Conservation (phyloP, 2,797 vertebrate species). For the Chiroxiphia lanceolata region DNA sequence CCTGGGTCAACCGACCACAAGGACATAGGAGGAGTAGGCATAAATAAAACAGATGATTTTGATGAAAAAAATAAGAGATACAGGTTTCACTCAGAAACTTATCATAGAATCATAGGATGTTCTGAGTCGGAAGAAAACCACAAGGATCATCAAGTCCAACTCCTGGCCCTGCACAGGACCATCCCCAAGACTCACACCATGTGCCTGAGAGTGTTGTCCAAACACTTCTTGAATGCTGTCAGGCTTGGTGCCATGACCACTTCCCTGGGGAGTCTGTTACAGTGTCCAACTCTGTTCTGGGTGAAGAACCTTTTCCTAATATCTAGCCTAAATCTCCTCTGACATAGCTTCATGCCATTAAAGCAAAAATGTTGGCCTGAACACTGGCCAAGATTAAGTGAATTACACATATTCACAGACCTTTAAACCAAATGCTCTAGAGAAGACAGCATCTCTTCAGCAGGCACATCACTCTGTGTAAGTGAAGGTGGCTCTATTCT, state of each 20-base stretch:
- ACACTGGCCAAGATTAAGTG: background rate
- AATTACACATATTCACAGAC: background rate
- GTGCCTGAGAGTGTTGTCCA: background rate
- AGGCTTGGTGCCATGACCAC: background rate
- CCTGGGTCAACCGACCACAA: background rate
- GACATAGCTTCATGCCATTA: background rate
- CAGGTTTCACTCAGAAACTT: background rate
- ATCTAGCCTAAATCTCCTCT: background rate
- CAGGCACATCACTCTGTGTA: too few species aligned
- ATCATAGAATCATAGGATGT: background rate
- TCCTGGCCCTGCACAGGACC: background rate
- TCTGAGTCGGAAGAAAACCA: background rate
- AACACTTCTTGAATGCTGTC: background rate
- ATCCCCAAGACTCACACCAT: background rate
- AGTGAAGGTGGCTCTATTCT: background rate
- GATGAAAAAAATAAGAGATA: background rate
- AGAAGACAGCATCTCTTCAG: background rate
- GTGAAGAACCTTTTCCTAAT: background rate
- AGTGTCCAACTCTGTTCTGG: background rate
- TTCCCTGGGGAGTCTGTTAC: background rate
- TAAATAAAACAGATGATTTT: background rate
- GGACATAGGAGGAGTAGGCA: background rate
- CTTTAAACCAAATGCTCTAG: background rate
- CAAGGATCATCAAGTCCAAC: background rate
- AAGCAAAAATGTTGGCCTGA: background rate